phyloP scores from a whole-genome alignment of 64 coral and sea anemone genomes.

The Stichodactyla mertensii region DNA sequence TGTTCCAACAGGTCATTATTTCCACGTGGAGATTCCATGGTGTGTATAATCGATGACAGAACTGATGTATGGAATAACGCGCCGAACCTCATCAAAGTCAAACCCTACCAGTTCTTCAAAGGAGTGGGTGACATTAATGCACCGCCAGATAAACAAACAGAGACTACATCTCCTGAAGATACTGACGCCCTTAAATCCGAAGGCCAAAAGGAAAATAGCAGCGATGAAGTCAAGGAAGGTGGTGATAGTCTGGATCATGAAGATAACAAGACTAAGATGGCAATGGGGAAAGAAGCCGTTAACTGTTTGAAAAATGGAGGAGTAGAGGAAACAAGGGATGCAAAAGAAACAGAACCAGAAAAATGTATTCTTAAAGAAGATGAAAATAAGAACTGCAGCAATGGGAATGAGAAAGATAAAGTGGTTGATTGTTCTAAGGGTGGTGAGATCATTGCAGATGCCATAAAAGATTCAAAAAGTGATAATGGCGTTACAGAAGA shows the following conservation, averaged over 20 bases:
- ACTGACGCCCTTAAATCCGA: background rate
- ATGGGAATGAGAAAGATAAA: background rate
- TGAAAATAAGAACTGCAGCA: background rate
- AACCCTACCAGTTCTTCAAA: conserved; percentile 95
- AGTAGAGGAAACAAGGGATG: background rate
- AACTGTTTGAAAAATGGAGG: background rate
- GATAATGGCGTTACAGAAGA: background rate
- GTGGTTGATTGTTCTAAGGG: background rate
- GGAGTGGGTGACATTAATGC: conserved; percentile 98
- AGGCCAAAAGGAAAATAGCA: conserved; percentile 14
- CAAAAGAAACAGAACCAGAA: conserved; percentile 12
- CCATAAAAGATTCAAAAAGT: background rate
- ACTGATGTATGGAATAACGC: conserved; percentile 95
- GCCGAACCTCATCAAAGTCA: conserved; percentile 83
- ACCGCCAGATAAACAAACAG: conserved; percentile 34
- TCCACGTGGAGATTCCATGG: conserved; percentile 97
- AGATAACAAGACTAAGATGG: background rate
- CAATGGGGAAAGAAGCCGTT: background rate
- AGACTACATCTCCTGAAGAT: background rate
- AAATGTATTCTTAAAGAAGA: background rate
- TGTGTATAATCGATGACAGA: conserved; percentile 99
- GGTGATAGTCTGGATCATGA: conserved; percentile 2
- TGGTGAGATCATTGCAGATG: background rate
- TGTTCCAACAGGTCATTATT: conserved; percentile 60
- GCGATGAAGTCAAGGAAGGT: background rate